Percentiles rank a stretch among this genome's conserved stretches.
Evolutionary conservation across 2,797 vertebrate species (phyloP).

Genomic region (Gastrophryne carolinensis): DNA sequence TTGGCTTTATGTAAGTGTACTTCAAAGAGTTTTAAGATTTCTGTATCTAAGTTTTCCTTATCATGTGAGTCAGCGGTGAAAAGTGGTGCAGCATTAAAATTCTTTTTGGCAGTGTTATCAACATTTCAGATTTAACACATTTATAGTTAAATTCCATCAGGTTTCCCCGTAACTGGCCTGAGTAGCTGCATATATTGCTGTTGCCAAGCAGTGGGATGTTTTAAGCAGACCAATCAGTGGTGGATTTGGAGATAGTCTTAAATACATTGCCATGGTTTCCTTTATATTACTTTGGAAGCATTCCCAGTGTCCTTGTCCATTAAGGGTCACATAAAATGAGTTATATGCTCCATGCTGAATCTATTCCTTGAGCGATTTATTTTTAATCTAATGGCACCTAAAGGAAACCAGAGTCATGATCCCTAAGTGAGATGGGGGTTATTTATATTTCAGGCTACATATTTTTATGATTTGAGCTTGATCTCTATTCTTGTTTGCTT

Average conservation of each 20-base stretch:
- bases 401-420: constrained; percentile 18
- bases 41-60: neutral
- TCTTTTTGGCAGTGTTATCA: neutral
- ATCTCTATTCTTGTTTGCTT: neutral
- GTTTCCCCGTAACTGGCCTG: neutral
- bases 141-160: neutral
- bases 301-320: constrained; percentile 68
- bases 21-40: neutral
- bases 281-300: constrained; percentile 65
- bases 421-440: constrained; percentile 3
- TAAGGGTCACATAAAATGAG: constrained; percentile 62
- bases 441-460: neutral
- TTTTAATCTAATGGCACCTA: constrained; percentile 25
- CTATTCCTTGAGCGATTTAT: constrained; percentile 17
- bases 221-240: constrained; percentile 41
- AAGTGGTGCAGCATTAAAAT: neutral
- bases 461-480: no score
- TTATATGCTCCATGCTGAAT: constrained; percentile 56
- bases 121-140: neutral
- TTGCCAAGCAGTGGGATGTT: constrained; percentile 33
- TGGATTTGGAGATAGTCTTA: constrained; percentile 62
- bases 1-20: no score
- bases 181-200: constrained; percentile 16
- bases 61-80: neutral
- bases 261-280: constrained; percentile 65